These are phyloP conservation scores for Fregetta grallaria DNA, from an alignment of 2,113 vertebrate genomes.

Conservation along the genomic window DNA sequence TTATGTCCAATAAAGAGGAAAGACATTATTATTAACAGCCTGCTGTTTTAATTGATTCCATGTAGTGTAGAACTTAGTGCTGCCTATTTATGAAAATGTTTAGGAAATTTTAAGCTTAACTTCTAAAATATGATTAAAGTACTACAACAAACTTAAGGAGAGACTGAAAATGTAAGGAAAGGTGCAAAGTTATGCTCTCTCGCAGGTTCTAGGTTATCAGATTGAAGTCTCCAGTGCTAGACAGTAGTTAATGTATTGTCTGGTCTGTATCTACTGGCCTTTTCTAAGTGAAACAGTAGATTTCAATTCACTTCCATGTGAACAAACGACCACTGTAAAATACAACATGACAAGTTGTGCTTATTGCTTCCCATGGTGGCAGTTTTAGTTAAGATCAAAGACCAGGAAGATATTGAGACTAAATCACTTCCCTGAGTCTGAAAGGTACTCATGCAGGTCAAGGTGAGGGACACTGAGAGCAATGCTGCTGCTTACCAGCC, in stretches of 20 bases:
- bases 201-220: background rate
- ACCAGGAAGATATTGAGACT: background rate
- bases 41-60: background rate
- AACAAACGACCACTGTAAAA: background rate
- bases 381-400: constrained; percentile 7
- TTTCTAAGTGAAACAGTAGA: background rate
- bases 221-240: background rate
- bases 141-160: background rate
- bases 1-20: background rate
- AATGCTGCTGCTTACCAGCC: background rate
- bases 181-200: background rate
- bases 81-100: background rate
- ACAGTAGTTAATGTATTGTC: background rate
- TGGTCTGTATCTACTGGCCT: background rate
- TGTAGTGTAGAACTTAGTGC: background rate
- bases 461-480: background rate
- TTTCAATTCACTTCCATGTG: background rate
- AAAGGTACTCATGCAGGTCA: background rate
- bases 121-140: background rate
- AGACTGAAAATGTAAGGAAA: background rate
- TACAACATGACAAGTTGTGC: background rate
- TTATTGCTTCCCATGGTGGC: background rate
- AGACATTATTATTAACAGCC: background rate
- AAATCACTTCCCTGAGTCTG: background rate
- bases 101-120: background rate